Evolutionary conservation across 2,888 invertebrate genomes (phyloP), one percentile per base, ranked within the genome.

Genomic region (Nemotelus pantherinus): DNA sequence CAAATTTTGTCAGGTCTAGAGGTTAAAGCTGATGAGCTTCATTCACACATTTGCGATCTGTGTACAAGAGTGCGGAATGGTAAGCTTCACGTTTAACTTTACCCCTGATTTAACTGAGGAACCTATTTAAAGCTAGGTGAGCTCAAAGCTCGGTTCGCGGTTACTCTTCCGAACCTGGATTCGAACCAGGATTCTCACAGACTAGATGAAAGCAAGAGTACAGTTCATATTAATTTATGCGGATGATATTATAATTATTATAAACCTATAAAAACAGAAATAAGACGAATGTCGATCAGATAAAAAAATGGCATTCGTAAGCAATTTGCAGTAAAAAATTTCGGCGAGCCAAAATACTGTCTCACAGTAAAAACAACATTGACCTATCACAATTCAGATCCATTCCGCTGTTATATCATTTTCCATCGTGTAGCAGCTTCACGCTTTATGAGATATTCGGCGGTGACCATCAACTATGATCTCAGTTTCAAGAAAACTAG

Each of bases 301-400:
- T 63, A 3, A 63, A 39, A 43, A 39, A 63, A n/a, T 2, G 3
- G 3, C n/a, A 3, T 63, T 25, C 41, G 7, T 3, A 3, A 7
- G 7, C 25, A 39, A 3, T 63, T 63, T 39, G 41, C 2, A 3
- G 41, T 63, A 2, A 63, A 63, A 7, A 7, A 63, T 9, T 41
- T 25, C 7, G 63, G 63, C 3, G 63, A 63, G 41, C 9, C 43
- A 41, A 63, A 43, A 25, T 63, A 63, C 39, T 63, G 63, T 7
- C 25, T 63, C 43, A 41, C 39, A 9, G 77, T 81, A 41, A 67
- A 78, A 64, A 78, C 80, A 7, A 71, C 67, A 78, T 80, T 57
- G 48, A 47, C 41, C 45, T 81, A 43, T 78, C 78, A 48, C 81
- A 82, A 71, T 60, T 65, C 3, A 68, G 77, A 57, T 81, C 81